These are phyloP conservation scores for Steinernema carpocapsae DNA, from an alignment of 2,888 invertebrate genomes.

Conservation along the genomic window DNA sequence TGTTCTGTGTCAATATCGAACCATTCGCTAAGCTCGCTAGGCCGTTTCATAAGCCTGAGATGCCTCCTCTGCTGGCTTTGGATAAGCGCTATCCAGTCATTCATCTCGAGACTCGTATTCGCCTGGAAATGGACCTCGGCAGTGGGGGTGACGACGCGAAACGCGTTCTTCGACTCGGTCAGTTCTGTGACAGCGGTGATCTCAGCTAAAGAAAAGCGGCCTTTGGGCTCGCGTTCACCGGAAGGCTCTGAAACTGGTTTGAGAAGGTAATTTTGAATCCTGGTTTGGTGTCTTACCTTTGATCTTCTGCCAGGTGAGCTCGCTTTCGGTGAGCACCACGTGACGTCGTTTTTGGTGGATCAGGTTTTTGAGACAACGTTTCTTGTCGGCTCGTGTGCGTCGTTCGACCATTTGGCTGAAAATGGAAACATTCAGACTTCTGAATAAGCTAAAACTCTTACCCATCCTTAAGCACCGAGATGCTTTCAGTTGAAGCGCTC, in stretches of 20 bases:
- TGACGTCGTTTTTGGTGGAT: slow-evolving; percentile 57
- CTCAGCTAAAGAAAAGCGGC: slow-evolving; percentile 47
- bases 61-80: slow-evolving; percentile 52
- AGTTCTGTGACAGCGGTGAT: slow-evolving; percentile 50
- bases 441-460: too few relatives aligned
- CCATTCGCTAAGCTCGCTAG: slow-evolving; percentile 33
- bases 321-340: slow-evolving; percentile 55
- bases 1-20: slow-evolving; percentile 54
- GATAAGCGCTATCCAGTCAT: slow-evolving; percentile 60
- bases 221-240: slow-evolving; percentile 51
- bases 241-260: slow-evolving; percentile 42
- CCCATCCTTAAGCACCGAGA: slow-evolving; percentile 52
- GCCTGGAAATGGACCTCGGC: slow-evolving; percentile 62
- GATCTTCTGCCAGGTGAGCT: slow-evolving; percentile 63
- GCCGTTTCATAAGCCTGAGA: slow-evolving; percentile 45
- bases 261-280: background rate
- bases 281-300: slow-evolving; percentile 37
- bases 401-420: slow-evolving; percentile 49
- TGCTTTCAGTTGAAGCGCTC: slow-evolving; percentile 38
- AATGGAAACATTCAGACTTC: background rate
- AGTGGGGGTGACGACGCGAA: slow-evolving; percentile 52
- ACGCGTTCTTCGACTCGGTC: slow-evolving; percentile 54
- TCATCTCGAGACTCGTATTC: slow-evolving; percentile 54
- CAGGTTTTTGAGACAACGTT: slow-evolving; percentile 54
- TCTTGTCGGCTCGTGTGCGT: slow-evolving; percentile 46